Base-by-base conservation (phyloP, 2,888 invertebrate species). In the Leucophenga maculata region DNA sequence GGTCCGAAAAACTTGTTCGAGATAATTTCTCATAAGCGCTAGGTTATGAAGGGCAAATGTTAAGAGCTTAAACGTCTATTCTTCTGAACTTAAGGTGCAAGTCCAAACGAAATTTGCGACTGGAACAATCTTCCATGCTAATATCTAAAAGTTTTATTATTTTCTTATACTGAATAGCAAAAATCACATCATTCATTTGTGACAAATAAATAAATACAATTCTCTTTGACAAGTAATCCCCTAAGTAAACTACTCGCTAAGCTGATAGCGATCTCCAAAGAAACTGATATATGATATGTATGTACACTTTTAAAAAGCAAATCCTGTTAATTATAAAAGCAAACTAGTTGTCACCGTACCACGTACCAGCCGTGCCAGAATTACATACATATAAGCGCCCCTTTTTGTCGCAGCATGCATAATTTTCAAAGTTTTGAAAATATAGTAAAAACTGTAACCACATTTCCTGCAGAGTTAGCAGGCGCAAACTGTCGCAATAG, bases 341-440 rank as follows among this genome's bases (percentile, higher is more conserved):
- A 64, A 64, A 64, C 62, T 64, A 46, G 62, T 14, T 39, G 39
- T 39, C 39, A 8, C 39, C 3, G 8, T 39, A 59, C 22, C 64
- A 26, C 6, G 54, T 22, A 52, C 39, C 16, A 39, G 26, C 26
- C 26, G n/a, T n/a, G n/a, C n/a, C 26, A 57, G 18, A 11, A 14
- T 9, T 22, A 1, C 11, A 57, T 16, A 8, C 32, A 26, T 57
- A 26, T 18, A 20, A 31, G 3, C 31, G 39, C 16, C 59, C 31
- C 31, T 59, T 31, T 48, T 60, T 70, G 39, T 11, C 20, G 20
- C 39, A 8, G 9, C 46, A 20, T 62, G 65, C 72, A 31, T 65
- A 74, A 83, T 83, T 39, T 73, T 70, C 83, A 83, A 83, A 80
- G 75, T 83, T 83, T 75, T 75, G 82, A 75, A 77, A 78, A 78